Evolutionary conservation across 2,797 vertebrate genomes (phyloP).

Genomic region (Sebastes oblongus): DNA sequence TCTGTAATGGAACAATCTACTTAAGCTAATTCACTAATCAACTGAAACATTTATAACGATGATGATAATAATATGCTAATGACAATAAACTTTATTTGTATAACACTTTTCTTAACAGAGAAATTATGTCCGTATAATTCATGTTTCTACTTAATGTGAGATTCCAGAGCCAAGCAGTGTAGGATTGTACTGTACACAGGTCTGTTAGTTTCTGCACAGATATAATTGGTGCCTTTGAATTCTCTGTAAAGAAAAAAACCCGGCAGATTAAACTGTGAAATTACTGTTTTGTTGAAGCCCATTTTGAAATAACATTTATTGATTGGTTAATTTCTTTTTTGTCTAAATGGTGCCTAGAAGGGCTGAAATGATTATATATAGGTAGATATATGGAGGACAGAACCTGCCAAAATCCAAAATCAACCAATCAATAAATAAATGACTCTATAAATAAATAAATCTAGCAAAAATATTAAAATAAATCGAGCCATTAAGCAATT

Average conservation of each 20-base stretch:
- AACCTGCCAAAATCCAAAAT: no score
- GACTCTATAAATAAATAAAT: neutral
- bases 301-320: neutral
- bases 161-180: neutral
- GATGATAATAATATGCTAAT: neutral
- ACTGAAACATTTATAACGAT: neutral
- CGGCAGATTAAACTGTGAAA: neutral
- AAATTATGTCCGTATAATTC: neutral
- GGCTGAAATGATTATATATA: neutral
- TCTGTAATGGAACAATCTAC: neutral
- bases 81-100: neutral
- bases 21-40: neutral
- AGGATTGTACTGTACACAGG: neutral
- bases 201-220: neutral
- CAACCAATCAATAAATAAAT: neutral
- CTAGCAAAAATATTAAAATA: no score
- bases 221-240: slow-evolving; percentile 10
- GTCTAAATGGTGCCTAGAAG: neutral
- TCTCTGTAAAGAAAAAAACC: neutral
- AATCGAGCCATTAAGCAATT: no score
- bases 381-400: no score
- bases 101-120: neutral
- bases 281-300: neutral
- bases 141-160: neutral
- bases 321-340: neutral